phyloP scores from a whole-genome alignment of 2,113 vertebrate species.

The Stegastes partitus region DNA sequence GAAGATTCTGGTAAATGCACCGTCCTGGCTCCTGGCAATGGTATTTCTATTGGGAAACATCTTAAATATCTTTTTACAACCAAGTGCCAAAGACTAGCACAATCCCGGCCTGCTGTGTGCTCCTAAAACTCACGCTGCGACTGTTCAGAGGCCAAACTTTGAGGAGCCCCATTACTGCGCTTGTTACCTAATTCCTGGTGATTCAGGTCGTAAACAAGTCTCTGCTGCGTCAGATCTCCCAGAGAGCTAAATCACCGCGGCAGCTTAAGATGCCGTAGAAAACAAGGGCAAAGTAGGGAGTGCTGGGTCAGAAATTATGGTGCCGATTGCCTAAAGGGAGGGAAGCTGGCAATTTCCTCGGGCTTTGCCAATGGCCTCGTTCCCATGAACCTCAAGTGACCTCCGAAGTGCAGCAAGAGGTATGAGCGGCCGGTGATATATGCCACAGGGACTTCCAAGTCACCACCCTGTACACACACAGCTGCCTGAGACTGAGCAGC shows the following conservation, averaged over 20 bases:
- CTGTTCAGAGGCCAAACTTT: slow-evolving; percentile 43
- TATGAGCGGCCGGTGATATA: slow-evolving; percentile 50
- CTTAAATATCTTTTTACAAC: slow-evolving; percentile 25
- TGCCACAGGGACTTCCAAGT: slow-evolving; percentile 7
- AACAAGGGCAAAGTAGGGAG: slow-evolving; percentile 84
- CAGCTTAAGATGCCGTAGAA: slow-evolving; percentile 36
- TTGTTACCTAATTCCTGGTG: slow-evolving; percentile 51
- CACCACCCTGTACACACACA: slow-evolving; percentile 25
- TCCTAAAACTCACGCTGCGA: slow-evolving; percentile 48
- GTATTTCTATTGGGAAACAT: slow-evolving; percentile 38
- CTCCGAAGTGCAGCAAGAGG: slow-evolving; percentile 79
- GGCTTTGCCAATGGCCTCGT: slow-evolving; percentile 89
- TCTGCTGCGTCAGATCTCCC: slow-evolving; percentile 67
- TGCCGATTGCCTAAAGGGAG: slow-evolving; percentile 83
- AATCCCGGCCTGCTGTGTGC: slow-evolving; percentile 27
- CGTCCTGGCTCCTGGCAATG: not conserved
- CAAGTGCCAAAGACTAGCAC: slow-evolving; percentile 25
- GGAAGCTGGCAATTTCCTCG: slow-evolving; percentile 91
- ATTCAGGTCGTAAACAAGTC: slow-evolving; percentile 55
- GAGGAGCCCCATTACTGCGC: slow-evolving; percentile 28
- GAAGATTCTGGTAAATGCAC: slow-evolving; percentile 34
- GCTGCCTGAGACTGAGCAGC: slow-evolving; percentile 18
- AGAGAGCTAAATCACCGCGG: slow-evolving; percentile 85
- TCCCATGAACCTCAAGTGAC: slow-evolving; percentile 94
- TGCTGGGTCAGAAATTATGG: slow-evolving; percentile 88